A percentile compares a stretch with the other conserved stretches of the same genome.
Conservation (phyloP, 2,888 invertebrate genomes). For the Lymantria dispar region DNA sequence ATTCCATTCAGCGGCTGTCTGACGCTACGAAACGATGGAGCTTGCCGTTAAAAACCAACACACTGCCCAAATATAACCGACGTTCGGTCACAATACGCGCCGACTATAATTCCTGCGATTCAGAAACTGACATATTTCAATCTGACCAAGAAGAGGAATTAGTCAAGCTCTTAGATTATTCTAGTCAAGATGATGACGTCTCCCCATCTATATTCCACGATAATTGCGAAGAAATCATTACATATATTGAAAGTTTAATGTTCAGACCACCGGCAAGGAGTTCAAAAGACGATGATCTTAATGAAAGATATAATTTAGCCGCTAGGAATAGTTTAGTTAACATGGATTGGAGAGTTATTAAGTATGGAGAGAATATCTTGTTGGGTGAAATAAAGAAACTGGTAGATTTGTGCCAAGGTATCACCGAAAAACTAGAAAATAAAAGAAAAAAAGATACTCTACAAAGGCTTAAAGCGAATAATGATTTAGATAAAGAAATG, state of each 20-base stretch:
- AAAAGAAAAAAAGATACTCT: conserved; percentile 52
- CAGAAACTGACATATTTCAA: conserved; percentile 89
- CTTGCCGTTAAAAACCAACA: conserved; percentile 63
- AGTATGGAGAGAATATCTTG: conserved; percentile 75
- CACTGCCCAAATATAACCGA: conserved; percentile 50
- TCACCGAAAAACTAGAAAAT: conserved; percentile 50
- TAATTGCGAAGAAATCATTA: conserved; percentile 68
- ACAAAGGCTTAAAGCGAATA: conserved; percentile 52
- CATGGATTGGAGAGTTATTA: conserved; percentile 76
- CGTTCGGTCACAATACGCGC: conserved; percentile 44
- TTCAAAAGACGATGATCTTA: conserved; percentile 55
- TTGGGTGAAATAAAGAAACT: conserved; percentile 71
- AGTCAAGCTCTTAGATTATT: conserved; percentile 87
- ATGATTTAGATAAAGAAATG: conserved; percentile 72
- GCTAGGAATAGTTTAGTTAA: conserved; percentile 66
- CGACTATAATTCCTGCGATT: conserved; percentile 79
- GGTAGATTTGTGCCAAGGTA: conserved; percentile 58
- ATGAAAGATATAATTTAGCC: conserved; percentile 64
- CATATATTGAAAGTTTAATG: conserved; percentile 67
- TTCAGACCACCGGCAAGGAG: conserved; percentile 39
- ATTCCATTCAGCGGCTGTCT: conserved; percentile 67
- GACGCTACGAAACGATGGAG: conserved; percentile 75
- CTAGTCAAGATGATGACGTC: conserved; percentile 84
- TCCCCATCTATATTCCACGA: conserved; percentile 73
- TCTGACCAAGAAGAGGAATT: conserved; percentile 91